Conservation (phyloP, 1,140 invertebrate genomes). For the Scylla paramamosain region DNA sequence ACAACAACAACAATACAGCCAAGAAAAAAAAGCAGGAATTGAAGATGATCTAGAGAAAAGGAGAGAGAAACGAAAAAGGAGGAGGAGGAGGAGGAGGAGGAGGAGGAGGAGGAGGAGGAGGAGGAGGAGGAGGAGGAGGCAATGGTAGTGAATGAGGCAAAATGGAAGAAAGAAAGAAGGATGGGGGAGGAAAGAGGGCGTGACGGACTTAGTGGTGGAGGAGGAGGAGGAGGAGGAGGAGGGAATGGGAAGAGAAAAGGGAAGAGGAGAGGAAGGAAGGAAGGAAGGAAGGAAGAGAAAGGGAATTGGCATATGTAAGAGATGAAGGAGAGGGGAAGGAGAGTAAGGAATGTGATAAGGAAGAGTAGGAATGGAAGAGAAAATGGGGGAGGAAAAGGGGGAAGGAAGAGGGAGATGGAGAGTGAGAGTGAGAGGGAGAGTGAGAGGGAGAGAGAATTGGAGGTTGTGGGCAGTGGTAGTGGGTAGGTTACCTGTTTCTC, state of each 20-base stretch:
- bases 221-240: no score
- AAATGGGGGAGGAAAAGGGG: background rate
- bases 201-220: background rate
- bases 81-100: no score
- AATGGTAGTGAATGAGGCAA: background rate
- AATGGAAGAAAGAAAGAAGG: background rate
- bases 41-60: background rate
- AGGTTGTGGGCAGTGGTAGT: background rate
- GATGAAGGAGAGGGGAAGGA: background rate
- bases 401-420: background rate
- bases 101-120: no score
- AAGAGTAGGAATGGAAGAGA: background rate
- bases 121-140: no score
- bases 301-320: background rate
- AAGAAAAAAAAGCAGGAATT: background rate
- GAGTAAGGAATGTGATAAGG: background rate
- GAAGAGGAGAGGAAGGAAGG: no score
- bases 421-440: background rate
- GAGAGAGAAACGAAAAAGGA: no score
- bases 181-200: background rate
- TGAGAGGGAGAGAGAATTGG: background rate
- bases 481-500: background rate
- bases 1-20: background rate
- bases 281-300: no score
- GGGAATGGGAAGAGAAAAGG: no score